A percentile compares a stretch with the other conserved stretches of the same genome.
Conservation (phyloP, 2,113 vertebrate genomes). For the Orcinus orca region DNA sequence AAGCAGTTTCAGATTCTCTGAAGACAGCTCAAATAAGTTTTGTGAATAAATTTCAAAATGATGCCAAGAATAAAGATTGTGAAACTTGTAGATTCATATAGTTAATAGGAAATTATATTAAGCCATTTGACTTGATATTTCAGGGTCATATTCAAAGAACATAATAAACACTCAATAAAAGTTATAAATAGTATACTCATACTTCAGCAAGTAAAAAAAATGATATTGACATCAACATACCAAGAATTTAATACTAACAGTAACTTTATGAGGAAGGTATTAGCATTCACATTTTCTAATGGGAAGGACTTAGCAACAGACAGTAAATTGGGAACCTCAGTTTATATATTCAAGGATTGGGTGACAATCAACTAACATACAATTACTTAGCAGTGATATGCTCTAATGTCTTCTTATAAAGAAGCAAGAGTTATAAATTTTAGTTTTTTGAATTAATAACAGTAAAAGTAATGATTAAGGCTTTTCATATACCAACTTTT, state of each 20-base stretch:
- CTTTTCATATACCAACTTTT: background rate
- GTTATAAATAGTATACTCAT: background rate
- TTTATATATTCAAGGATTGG: background rate
- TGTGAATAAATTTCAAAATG: conserved; percentile 1
- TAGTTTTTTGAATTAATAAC: background rate
- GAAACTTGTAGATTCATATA: background rate
- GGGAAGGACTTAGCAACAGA: background rate
- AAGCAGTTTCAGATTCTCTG: background rate
- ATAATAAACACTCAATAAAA: background rate
- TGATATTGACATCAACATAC: background rate
- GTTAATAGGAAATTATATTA: background rate
- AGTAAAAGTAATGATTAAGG: background rate
- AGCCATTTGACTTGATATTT: background rate
- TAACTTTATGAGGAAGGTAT: background rate
- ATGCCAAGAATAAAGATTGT: background rate
- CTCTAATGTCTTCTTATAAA: background rate
- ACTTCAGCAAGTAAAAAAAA: background rate
- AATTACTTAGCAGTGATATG: background rate
- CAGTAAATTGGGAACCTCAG: background rate
- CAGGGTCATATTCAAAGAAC: background rate
- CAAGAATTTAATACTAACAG: background rate
- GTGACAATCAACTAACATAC: background rate
- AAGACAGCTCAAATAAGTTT: background rate
- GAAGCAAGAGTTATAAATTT: background rate
- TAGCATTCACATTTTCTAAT: background rate